These are phyloP conservation scores for Hemistola chrysoprasaria DNA, from an alignment of 2,888 invertebrate genomes.

Conservation along the genomic window DNA sequence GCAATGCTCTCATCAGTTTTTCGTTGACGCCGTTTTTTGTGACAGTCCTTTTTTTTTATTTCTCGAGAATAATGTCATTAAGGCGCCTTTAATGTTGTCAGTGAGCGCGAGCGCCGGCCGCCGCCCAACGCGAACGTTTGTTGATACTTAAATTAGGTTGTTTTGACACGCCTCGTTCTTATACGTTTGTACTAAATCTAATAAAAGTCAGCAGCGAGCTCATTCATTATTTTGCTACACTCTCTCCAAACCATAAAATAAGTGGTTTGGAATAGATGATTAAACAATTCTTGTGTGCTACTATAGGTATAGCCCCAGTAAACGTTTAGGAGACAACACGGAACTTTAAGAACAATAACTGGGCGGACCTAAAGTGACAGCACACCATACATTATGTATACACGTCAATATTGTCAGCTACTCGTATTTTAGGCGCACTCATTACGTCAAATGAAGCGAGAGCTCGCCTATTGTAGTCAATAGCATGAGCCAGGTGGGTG, in stretches of 20 bases:
- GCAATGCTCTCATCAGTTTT: slow-evolving; percentile 58
- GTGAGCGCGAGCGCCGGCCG: slow-evolving; percentile 65
- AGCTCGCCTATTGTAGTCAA: slow-evolving; percentile 75
- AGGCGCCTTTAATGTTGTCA: slow-evolving; percentile 82
- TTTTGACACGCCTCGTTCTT: slow-evolving; percentile 81
- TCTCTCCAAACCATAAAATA: slow-evolving; percentile 48
- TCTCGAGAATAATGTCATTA: slow-evolving; percentile 80
- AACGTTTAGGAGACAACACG: background rate
- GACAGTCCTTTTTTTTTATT: slow-evolving; percentile 70
- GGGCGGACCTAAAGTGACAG: slow-evolving; percentile 41
- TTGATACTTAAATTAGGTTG: slow-evolving; percentile 82
- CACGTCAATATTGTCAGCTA: slow-evolving; percentile 71
- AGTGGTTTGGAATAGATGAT: slow-evolving; percentile 42
- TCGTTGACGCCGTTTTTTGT: slow-evolving; percentile 73
- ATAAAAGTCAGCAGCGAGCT: slow-evolving; percentile 72
- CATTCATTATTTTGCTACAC: slow-evolving; percentile 62
- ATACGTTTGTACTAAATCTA: slow-evolving; percentile 80
- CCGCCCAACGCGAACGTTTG: slow-evolving; percentile 81
- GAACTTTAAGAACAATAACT: slow-evolving; percentile 55
- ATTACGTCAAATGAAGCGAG: slow-evolving; percentile 47
- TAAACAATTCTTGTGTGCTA: too few relatives aligned
- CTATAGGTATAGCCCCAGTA: too few relatives aligned
- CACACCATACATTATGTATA: slow-evolving; percentile 62
- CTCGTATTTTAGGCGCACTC: slow-evolving; percentile 62
- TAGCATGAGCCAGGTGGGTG: slow-evolving; percentile 72